phyloP scores from a whole-genome alignment of 2,113 vertebrate genomes.

The Patagioenas fasciata region DNA sequence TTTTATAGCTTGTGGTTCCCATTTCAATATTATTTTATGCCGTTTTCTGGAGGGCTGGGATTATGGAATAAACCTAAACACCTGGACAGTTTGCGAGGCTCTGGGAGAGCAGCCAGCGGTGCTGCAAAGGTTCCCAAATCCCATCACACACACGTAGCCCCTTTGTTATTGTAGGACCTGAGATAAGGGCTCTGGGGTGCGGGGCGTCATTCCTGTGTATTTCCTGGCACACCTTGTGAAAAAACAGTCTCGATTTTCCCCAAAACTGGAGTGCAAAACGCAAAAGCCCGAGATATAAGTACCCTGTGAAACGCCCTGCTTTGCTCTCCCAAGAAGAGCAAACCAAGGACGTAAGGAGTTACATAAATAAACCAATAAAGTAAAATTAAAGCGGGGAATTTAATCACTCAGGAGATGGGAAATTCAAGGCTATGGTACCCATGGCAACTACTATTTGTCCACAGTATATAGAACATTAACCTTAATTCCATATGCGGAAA shows the following conservation, averaged over 20 bases:
- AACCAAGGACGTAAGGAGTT: constrained; percentile 25
- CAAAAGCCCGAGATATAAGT: background rate
- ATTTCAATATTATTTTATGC: constrained; percentile 54
- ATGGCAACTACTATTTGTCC: constrained; percentile 46
- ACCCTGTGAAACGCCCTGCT: background rate
- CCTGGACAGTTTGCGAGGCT: background rate
- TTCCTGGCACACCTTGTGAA: background rate
- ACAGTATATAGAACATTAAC: constrained; percentile 52
- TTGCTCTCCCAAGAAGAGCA: background rate
- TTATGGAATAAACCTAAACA: constrained; percentile 34
- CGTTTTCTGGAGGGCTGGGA: constrained; percentile 23
- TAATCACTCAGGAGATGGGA: constrained; percentile 42
- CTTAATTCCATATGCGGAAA: constrained; percentile 26
- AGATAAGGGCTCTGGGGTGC: background rate
- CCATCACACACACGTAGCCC: background rate
- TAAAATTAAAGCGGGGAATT: constrained; percentile 48
- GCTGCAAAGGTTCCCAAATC: background rate
- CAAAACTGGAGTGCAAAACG: background rate
- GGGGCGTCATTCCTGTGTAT: rapidly evolving
- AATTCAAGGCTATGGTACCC: constrained; percentile 34
- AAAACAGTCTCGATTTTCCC: background rate
- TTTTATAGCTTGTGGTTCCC: constrained; percentile 27
- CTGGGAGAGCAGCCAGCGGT: background rate
- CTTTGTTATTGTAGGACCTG: background rate
- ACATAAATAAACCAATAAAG: constrained; percentile 40